Percentiles rank a stretch among this genome's conserved stretches.
phyloP scores from a whole-genome alignment of 2,888 invertebrate genomes.

The Bhutanitis thaidina region DNA sequence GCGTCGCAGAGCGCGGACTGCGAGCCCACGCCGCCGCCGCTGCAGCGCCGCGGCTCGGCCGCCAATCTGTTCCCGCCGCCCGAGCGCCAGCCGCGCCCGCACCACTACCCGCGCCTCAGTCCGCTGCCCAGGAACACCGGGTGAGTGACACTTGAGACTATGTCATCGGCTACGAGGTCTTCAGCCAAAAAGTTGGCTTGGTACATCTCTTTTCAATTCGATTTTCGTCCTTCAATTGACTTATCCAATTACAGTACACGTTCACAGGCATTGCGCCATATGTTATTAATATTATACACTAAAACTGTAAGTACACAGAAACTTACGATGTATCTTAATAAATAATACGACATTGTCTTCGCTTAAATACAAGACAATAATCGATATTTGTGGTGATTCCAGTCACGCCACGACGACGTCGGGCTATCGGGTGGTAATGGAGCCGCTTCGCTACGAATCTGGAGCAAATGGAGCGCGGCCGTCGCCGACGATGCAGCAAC shows the following conservation, averaged over 20 bases:
- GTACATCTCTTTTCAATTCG: no score
- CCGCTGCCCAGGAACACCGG: constrained; percentile 87
- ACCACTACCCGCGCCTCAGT: constrained; percentile 86
- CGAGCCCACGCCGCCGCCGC: constrained; percentile 92
- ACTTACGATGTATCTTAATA: no score
- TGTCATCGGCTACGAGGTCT: no score
- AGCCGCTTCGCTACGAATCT: constrained; percentile 66
- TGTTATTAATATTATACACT: no score
- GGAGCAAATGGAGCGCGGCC: constrained; percentile 70
- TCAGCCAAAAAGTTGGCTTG: no score
- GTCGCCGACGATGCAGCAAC: constrained; percentile 93
- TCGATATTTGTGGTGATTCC: constrained; percentile 22
- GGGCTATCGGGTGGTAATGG: constrained; percentile 75
- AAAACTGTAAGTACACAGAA: no score
- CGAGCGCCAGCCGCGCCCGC: constrained; percentile 65
- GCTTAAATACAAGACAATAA: no score
- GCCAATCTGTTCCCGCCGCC: constrained; percentile 93
- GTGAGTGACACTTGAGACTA: no score
- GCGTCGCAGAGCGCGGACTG: constrained; percentile 95
- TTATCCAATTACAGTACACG: no score
- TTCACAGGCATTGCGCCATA: no score
- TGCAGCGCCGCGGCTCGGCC: constrained; percentile 90
- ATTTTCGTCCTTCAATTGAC: no score
- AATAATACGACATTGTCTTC: no score
- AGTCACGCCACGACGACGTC: constrained; percentile 72